phyloP scores from a whole-genome alignment of 2,797 vertebrate genomes.

The Champsocephalus gunnari region DNA sequence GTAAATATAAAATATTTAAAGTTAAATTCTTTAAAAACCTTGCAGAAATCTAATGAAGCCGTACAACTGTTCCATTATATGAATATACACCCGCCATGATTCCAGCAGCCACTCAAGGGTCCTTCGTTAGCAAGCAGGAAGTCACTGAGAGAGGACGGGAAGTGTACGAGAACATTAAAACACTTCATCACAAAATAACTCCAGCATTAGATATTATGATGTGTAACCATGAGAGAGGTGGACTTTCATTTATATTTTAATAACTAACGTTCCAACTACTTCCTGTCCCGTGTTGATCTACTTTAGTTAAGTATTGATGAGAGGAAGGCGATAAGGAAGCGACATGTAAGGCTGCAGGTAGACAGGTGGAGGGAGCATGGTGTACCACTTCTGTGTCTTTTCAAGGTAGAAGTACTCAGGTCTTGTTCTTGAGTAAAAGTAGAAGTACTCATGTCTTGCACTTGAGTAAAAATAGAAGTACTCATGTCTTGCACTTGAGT shows the following conservation, averaged over 20 bases:
- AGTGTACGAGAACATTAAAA: constrained; percentile 46
- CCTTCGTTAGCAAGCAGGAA: constrained; percentile 35
- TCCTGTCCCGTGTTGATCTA: constrained; percentile 56
- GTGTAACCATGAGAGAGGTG: constrained; percentile 34
- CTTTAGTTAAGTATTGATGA: constrained; percentile 74
- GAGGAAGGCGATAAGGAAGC: constrained; percentile 54
- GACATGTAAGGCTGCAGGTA: constrained; percentile 57
- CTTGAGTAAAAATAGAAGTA: too few relatives aligned
- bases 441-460: too few relatives aligned
- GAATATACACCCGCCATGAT: constrained; percentile 20
- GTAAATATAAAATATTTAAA: constrained; percentile 14
- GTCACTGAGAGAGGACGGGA: constrained; percentile 13
- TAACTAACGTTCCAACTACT: constrained; percentile 31
- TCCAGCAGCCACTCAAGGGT: constrained; percentile 52
- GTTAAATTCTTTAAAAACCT: constrained; percentile 11
- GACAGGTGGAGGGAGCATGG: not conserved
- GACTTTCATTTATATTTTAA: constrained; percentile 70
- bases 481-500: too few relatives aligned
- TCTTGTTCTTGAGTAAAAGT: too few relatives aligned
- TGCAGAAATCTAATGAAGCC: constrained; percentile 17
- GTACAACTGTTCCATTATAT: constrained; percentile 16
- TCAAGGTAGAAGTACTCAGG: too few relatives aligned
- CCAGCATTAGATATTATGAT: constrained; percentile 49
- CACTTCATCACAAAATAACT: constrained; percentile 66
- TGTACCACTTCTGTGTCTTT: too few relatives aligned